A percentile compares a stretch with the other conserved stretches of the same genome.
Evolutionary conservation across 2,888 invertebrate species (phyloP).

Genomic region (Acleris emargana): DNA sequence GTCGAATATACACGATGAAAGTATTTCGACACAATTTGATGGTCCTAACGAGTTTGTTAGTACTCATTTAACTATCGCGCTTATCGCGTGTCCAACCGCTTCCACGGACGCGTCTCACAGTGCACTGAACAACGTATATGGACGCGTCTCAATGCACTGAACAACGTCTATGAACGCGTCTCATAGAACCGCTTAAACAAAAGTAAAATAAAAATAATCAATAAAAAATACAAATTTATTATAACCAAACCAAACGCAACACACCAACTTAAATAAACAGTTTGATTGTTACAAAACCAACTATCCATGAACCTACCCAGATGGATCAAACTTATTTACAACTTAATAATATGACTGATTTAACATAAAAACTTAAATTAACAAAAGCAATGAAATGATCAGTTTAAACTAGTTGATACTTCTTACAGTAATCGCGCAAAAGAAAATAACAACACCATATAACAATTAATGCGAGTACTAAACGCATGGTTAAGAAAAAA

Average conservation of each 20-base stretch:
- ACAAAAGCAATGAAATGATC: not conserved
- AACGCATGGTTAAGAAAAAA: not conserved
- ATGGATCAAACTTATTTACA: constrained; percentile 9
- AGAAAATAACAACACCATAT: not conserved
- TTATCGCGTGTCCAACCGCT: no score
- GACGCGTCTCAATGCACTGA: no score
- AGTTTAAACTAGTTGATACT: not conserved
- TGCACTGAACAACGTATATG: no score
- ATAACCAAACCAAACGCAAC: constrained; percentile 12
- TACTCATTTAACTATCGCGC: no score
- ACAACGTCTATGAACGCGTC: no score
- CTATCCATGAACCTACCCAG: constrained; percentile 12
- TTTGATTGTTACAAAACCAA: constrained; percentile 13
- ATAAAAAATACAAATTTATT: constrained; percentile 24
- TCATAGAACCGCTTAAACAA: no score
- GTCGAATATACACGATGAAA: no score
- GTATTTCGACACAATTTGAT: no score
- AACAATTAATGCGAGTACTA: not conserved
- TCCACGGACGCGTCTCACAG: no score
- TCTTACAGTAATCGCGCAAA: no score
- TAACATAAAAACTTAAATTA: constrained; percentile 9
- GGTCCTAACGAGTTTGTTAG: no score
- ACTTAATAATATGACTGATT: constrained; percentile 19
- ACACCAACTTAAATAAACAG: constrained; percentile 17
- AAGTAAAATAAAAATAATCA: not conserved